Conservation (phyloP, 2,797 vertebrate genomes). For the Melanitta fusca region DNA sequence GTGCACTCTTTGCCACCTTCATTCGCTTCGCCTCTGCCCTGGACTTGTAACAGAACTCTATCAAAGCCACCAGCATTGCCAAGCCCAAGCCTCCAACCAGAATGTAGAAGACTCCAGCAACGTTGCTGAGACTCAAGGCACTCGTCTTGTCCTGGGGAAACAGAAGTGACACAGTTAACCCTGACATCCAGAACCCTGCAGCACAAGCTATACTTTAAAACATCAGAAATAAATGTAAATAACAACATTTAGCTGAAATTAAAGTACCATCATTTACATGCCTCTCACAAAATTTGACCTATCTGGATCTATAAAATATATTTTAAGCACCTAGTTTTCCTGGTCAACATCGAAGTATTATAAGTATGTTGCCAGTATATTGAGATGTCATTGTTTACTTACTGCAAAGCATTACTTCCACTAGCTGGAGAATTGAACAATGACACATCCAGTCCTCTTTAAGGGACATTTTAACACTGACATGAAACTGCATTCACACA, state of each 20-base stretch:
- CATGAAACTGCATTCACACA: background rate
- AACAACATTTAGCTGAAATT: conserved; percentile 31
- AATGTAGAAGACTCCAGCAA: conserved; percentile 99
- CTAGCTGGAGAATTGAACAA: conserved; percentile 54
- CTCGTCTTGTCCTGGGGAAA: conserved; percentile 96
- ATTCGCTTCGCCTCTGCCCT: conserved; percentile 99
- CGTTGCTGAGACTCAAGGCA: conserved; percentile 99
- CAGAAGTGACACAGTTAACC: conserved; percentile 76
- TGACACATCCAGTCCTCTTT: background rate
- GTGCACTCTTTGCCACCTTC: conserved; percentile 97
- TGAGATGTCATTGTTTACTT: conserved; percentile 57
- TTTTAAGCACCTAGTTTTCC: background rate
- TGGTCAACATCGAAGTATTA: background rate
- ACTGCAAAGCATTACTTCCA: conserved; percentile 50
- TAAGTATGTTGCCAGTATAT: conserved; percentile 47
- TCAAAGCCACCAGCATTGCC: conserved; percentile 99
- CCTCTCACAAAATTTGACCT: background rate
- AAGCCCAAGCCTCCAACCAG: conserved; percentile 98
- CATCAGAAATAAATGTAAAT: conserved; percentile 6
- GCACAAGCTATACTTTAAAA: conserved; percentile 41
- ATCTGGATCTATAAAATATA: conserved; percentile 16
- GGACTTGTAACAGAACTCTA: conserved; percentile 99
- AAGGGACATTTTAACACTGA: background rate
- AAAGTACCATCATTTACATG: conserved; percentile 12
- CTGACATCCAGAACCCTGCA: background rate